Base-by-base conservation (phyloP, 2,113 vertebrate genomes). In the Anguilla rostrata region DNA sequence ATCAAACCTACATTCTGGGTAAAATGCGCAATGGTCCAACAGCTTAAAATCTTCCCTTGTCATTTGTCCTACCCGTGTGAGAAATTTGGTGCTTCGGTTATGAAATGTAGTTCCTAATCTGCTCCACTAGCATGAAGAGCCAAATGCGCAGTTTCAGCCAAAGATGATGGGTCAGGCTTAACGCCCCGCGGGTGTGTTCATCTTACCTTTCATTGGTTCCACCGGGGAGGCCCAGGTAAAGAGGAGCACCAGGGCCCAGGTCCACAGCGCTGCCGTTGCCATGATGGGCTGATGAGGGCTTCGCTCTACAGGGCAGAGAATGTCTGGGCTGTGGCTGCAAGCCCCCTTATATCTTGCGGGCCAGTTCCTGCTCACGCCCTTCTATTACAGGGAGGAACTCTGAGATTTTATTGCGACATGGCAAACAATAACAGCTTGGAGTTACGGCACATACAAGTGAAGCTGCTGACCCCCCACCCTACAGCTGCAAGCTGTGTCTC, bases 121-220 rank as follows among this genome's bases (percentile, higher is more conserved):
- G 43, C 43, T 46, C 43, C 43, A 46, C 43, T 46, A 46, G 8
- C 49, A 83, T n/a, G 40, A 0, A 26, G 18, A 12, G 43, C 15
- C 18, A 41, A 41, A 26, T 46, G 40, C 26, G 39, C 29, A 3
- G 15, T 22, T 6, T 53, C 26, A 39, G 79, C 1, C 18, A 2
- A 49, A 20, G 12, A 39, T 57, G 0, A 16, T 16, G 41, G 34
- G 2, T 79, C 40, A 63, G 16, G 49, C 57, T 20, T n/a, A 49
- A 78, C n/a, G 22, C 29, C 34, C 34, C 39, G 16, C 46, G 34
- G 43, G 11, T 66, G 46, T 63, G 14, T 78, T 57, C 39, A 26
- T 81, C 93, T 94, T 94, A 96, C 95, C 93, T 81, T 78, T 86
- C 82, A 86, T 89, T 86, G 91, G 87, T 71, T 94, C 87, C 46